Base-by-base conservation (phyloP, 1,140 invertebrate genomes). In the Orussus abietinus region DNA sequence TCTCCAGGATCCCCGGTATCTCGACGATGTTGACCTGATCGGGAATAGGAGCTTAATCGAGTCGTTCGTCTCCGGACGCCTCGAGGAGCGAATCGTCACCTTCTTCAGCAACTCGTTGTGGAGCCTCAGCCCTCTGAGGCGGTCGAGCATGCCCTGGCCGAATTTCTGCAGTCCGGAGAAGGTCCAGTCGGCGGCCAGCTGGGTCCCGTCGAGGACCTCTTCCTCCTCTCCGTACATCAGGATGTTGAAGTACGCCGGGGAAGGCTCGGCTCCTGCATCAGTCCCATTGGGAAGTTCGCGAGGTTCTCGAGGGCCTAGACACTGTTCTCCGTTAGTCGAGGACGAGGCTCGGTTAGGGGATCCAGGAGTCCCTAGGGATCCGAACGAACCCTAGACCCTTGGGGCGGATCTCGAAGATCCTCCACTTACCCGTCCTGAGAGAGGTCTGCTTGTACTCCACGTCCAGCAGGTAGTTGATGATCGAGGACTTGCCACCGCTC, bases 151-250 rank as follows among this genome's bases (percentile, higher is more conserved):
- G 35, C 88, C 89, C 76, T 95, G 89, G 10, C 93, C 93, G 68
- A 95, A 96, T 71, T 94, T 96, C 67, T 96, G 92, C 7, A 96
- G 75, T 3, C 90, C 90, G 2, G 90, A 88, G 69, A 95, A 96
- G 2, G 89, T 91, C 80, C 88, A 92, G 57, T 96, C 92, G 14
- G 92, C 90, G 10, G 91, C 89, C 40, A 96, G 68, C 69, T 95
- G 90, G 10, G 91, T 95, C 11, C 92, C 92, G 58, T 93, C 90
- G 4, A 95, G 65, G 33, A 90, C 79, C 68, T 91, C 84, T 18
- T 89, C 83, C 42, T 85, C 79, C 36, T 91, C 84, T 28, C 92
- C 92, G 63, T 91, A 81, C 81, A 90, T 92, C 43, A 96, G 66
- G 43, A 96, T 89, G 53, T 94, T 93, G 75, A 96, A 96, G 66